phyloP scores from a whole-genome alignment of 1,140 invertebrate genomes.

The Drosophila kurseongensis region DNA sequence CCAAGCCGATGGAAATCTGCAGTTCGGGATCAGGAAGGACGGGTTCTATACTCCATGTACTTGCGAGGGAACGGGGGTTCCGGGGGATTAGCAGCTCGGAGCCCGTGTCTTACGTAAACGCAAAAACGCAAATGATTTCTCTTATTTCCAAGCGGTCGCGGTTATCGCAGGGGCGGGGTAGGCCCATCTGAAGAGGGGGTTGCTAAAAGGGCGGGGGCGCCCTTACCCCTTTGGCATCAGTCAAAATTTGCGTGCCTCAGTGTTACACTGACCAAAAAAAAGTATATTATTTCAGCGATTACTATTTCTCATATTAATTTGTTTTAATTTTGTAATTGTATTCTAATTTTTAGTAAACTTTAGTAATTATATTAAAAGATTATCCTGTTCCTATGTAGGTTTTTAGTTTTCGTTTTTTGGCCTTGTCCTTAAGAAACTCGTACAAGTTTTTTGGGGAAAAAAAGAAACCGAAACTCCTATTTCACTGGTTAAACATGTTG shows the following conservation, averaged over 20 bases:
- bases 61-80: not conserved
- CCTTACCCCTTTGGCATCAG: constrained; percentile 12
- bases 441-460: too few relatives aligned
- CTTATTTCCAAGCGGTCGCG: constrained; percentile 63
- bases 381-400: too few relatives aligned
- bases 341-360: too few relatives aligned
- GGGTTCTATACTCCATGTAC: not conserved
- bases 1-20: constrained; percentile 19
- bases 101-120: constrained; percentile 38
- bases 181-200: not conserved
- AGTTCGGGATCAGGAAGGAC: constrained; percentile 16
- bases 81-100: constrained; percentile 53
- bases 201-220: not conserved
- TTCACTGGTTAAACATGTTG: too few relatives aligned
- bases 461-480: too few relatives aligned
- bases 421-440: too few relatives aligned
- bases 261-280: not conserved
- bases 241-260: constrained; percentile 22
- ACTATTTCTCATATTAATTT: not conserved
- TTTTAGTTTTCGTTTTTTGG: too few relatives aligned
- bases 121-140: constrained; percentile 80
- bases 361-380: too few relatives aligned
- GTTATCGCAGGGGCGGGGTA: constrained; percentile 14
- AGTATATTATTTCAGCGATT: not conserved
- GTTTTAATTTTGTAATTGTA: too few relatives aligned